These are phyloP conservation scores for Myiotriccus ornatus DNA, from an alignment of 2,797 vertebrate genomes.

Conservation along the genomic window DNA sequence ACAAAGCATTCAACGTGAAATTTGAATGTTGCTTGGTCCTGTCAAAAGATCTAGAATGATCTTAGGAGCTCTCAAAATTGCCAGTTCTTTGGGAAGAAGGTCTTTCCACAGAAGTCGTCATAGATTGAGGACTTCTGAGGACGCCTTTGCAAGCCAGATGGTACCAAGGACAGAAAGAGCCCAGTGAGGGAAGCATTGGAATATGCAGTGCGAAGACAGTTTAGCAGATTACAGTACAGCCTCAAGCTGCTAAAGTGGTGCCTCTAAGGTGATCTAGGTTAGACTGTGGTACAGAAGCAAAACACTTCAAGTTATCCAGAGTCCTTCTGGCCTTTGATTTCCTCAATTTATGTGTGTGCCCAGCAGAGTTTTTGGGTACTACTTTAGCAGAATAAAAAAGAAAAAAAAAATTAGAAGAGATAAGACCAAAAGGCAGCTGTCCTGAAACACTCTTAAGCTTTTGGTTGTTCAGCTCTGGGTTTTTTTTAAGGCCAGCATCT, in stretches of 20 bases:
- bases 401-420: not conserved
- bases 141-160: constrained; percentile 39
- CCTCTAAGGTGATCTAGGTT: constrained; percentile 47
- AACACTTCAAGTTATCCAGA: not conserved
- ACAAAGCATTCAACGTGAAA: not conserved
- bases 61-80: not conserved
- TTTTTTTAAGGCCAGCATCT: not conserved
- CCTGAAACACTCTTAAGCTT: not conserved
- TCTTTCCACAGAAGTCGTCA: not conserved
- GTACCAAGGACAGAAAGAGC: constrained; percentile 38
- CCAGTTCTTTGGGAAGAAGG: not conserved
- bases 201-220: not conserved
- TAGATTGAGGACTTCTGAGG: constrained; percentile 31
- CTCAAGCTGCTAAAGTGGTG: not conserved
- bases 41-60: not conserved
- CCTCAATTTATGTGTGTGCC: not conserved
- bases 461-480: not conserved
- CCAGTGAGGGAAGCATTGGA: not conserved
- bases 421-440: not conserved
- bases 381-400: not conserved
- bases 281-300: not conserved
- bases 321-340: not conserved
- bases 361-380: not conserved
- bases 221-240: constrained; percentile 16
- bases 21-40: not conserved